Evolutionary conservation across 2,113 vertebrate genomes (phyloP).

Genomic region (Trogon melanurus): DNA sequence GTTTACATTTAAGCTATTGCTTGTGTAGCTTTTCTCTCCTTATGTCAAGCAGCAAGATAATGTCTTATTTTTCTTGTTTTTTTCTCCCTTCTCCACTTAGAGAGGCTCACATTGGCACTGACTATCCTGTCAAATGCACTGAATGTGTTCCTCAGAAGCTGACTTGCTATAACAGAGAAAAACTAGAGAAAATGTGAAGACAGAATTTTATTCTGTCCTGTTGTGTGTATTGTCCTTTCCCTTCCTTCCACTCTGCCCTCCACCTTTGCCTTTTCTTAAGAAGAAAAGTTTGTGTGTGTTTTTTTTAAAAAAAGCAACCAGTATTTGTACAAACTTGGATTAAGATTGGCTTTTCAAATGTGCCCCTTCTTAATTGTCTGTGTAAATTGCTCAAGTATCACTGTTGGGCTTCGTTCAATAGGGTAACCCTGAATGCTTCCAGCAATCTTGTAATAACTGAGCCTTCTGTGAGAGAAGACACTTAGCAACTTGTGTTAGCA

Average conservation of each 20-base stretch:
- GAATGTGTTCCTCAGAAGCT: background rate
- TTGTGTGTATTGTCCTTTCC: background rate
- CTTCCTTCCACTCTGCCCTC: background rate
- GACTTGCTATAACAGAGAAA: background rate
- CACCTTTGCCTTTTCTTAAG: accelerated
- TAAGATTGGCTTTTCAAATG: background rate
- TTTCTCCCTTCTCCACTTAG: background rate
- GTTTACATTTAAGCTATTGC: background rate
- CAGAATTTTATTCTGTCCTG: background rate
- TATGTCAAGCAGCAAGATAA: background rate
- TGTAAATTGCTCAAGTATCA: background rate
- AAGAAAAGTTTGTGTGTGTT: background rate
- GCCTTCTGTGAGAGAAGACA: background rate
- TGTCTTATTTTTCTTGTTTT: background rate
- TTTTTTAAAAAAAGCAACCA: too few relatives aligned
- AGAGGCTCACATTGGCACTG: background rate
- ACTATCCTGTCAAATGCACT: background rate
- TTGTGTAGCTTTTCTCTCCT: background rate
- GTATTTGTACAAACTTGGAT: background rate
- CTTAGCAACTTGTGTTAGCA: background rate
- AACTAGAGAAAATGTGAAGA: background rate
- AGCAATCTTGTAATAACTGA: background rate
- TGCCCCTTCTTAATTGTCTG: background rate
- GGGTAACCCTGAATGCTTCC: background rate
- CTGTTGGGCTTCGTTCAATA: background rate